Evolutionary conservation across 64 coral and sea anemone genomes (phyloP).

Genomic region (Platygyra sinensis): DNA sequence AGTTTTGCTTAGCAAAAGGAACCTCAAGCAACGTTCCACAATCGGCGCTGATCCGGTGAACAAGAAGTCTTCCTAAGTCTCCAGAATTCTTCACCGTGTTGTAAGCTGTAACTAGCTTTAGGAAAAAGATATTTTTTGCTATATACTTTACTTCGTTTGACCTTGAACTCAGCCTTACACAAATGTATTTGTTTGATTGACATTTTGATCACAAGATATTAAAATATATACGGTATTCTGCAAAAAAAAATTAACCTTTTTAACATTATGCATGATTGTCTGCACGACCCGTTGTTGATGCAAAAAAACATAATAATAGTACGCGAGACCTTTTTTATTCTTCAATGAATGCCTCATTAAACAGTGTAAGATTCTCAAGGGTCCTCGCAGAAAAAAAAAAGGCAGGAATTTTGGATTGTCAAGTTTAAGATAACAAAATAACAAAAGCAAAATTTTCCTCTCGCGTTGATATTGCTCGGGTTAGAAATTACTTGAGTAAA

Average conservation of each 20-base stretch:
- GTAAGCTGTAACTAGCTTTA: background rate
- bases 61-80: no score
- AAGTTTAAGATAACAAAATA: background rate
- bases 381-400: background rate
- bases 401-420: background rate
- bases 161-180: background rate
- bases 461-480: background rate
- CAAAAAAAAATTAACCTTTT: background rate
- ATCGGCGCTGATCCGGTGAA: background rate
- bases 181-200: constrained; percentile 1
- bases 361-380: background rate
- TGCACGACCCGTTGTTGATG: background rate
- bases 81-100: background rate
- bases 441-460: background rate
- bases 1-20: no score
- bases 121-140: no score
- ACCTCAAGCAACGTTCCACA: no score
- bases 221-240: background rate
- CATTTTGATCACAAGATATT: constrained; percentile 35
- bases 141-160: background rate
- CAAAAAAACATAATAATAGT: background rate
- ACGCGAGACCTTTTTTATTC: no score
- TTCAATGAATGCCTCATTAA: background rate
- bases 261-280: background rate
- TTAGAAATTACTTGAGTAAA: background rate